A percentile compares a stretch with the other conserved stretches of the same genome.
phyloP scores from a whole-genome alignment of 1,140 invertebrate genomes.

The Zaprionus davidi region DNA sequence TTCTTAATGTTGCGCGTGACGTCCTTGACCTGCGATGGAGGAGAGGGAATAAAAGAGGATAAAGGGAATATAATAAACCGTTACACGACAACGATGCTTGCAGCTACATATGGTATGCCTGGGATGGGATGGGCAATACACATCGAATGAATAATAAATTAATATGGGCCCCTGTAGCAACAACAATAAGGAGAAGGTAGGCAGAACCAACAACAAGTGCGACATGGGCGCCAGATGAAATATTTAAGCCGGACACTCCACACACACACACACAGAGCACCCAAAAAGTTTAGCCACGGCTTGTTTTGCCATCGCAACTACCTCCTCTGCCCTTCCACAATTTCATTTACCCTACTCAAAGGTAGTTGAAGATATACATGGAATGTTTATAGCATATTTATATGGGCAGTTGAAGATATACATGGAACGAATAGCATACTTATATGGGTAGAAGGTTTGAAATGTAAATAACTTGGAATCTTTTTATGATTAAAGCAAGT shows the following conservation, averaged over 20 bases:
- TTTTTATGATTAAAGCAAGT: too few species aligned
- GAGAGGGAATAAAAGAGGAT: neutral
- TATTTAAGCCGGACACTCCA: constrained; percentile 56
- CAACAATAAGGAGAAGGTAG: constrained; percentile 14
- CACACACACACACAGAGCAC: constrained; percentile 12
- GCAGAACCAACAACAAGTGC: constrained; percentile 31
- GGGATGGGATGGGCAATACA: constrained; percentile 24
- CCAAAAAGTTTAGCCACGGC: constrained; percentile 26
- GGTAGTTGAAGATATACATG: neutral
- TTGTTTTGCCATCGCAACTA: neutral
- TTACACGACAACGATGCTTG: constrained; percentile 50
- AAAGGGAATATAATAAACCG: constrained; percentile 59
- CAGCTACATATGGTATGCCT: constrained; percentile 41
- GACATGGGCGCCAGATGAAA: constrained; percentile 47
- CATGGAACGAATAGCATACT: neutral
- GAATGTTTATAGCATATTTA: neutral
- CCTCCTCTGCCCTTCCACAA: too few species aligned
- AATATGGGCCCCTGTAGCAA: constrained; percentile 40
- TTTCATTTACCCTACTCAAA: neutral
- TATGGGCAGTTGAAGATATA: neutral
- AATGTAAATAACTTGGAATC: too few species aligned
- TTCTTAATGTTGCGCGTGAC: constrained; percentile 90
- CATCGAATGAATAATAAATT: constrained; percentile 75
- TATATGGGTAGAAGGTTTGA: neutral
- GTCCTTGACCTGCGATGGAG: constrained; percentile 85